Base-by-base conservation (phyloP, 2,888 invertebrate genomes). In the Alviniconcha strummeri region DNA sequence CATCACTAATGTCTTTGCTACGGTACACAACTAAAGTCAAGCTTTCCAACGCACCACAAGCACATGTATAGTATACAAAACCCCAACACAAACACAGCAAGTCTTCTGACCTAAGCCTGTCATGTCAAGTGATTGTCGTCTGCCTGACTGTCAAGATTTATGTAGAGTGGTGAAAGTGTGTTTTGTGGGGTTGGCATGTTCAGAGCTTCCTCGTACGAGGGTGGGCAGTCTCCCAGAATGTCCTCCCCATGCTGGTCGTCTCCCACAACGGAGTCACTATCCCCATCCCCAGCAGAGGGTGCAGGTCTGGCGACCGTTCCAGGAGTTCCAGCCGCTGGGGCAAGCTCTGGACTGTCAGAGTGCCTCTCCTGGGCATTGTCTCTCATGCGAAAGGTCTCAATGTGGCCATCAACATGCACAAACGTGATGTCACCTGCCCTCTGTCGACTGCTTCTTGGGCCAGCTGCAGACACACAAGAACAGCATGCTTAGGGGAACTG, bases 191-290 rank as follows among this genome's bases (percentile, higher is more conserved):
- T 56, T n/a, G 85, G 85, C 85, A 85, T 84, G 5, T 84, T 74
- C 57, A 85, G 80, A 55, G 85, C 85, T 83, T 84, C 84, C 56
- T 85, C 85, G 80, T 85, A 85, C 55, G 85, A 84, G 7, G 85
- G 85, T 0, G 85, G 85, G 17, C 82, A 64, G 5, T 85, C 85
- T n/a, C 81, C 83, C 11, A 74, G 36, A 64, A 54, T 64, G 11
- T 76, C 82, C 54, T 19, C 82, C n/a, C 36, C 64, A 2, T 1
- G 17, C 5, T 8, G 60, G 55, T 67, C 19, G 13, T 19, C 76
- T 67, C 72, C 77, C 13, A 36, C 77, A n/a, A 83, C 8, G 3
- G 83, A 75, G 7, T 55, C 81, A 36, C 36, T 36, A 36, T 7
- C 55, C 17, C n/a, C 5, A 13, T 60, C 13, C 9, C 60, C 60